Evolutionary conservation across 2,888 invertebrate species (phyloP).

Genomic region (Macaria liturata): DNA sequence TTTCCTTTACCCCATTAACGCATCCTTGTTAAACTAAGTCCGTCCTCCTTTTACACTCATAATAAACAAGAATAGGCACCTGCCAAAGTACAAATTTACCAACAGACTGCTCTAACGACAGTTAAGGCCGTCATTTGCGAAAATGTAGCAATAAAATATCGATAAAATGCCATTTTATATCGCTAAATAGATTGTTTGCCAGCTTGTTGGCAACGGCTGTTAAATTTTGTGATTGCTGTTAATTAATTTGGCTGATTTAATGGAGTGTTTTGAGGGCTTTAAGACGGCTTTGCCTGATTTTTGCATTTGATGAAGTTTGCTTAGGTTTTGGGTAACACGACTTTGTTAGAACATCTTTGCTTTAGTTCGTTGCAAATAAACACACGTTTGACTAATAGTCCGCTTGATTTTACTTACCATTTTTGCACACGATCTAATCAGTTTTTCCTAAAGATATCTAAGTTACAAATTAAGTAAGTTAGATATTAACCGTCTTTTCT

Average conservation of each 20-base stretch:
- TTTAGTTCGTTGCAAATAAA: too few species aligned
- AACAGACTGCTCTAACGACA: conserved; percentile 20
- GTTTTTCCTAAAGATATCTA: too few species aligned
- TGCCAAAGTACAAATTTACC: conserved; percentile 24
- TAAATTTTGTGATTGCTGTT: conserved; percentile 17
- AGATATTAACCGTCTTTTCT: too few species aligned
- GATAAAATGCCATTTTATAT: conserved; percentile 26
- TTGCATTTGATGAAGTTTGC: too few species aligned
- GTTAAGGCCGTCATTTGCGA: conserved; percentile 15
- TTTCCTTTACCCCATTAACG: too few species aligned
- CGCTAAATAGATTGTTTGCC: conserved; percentile 24
- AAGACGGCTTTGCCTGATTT: too few species aligned
- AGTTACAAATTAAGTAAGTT: too few species aligned
- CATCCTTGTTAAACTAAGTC: background rate
- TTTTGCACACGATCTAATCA: too few species aligned
- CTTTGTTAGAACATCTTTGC: too few species aligned
- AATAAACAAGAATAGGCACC: conserved; percentile 23
- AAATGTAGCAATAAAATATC: conserved; percentile 20
- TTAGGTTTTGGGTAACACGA: too few species aligned
- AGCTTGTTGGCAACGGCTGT: conserved; percentile 11
- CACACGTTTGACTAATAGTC: too few species aligned
- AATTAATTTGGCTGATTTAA: conserved; percentile 18
- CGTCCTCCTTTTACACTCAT: conserved; percentile 10
- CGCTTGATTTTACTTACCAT: too few species aligned
- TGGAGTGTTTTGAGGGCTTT: conserved; percentile 2